Base-by-base conservation (phyloP, 2,888 invertebrate species). In the Rhingia campestris region DNA sequence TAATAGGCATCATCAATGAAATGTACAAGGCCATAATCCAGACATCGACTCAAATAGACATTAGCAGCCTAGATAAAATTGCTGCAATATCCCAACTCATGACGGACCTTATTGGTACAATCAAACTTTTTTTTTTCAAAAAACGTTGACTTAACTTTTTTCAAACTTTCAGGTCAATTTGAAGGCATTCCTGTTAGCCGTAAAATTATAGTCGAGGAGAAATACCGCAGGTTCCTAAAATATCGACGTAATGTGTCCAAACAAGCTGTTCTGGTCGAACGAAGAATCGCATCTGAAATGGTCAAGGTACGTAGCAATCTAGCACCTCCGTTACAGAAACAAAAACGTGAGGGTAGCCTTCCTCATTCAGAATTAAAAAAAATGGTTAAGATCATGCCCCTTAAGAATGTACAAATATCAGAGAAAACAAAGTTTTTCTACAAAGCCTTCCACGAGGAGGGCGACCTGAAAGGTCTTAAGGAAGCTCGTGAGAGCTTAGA, bases 261-360 rank as follows among this genome's bases (percentile, higher is more conserved):
- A 0, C 88, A 90, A 51, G 90, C 91, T 2, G 89, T 88, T 30
- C 88, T 88, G 4, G 74, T 89, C 0, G 91, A 91, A 51, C 87
- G 88, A 1, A 90, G 91, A 33, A 90, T 91, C 9, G 88, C 89
- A 0, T 87, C 82, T 33, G 90, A 90, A 75, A 89, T 91, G 88
- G 87, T 88, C 12, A 89, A 89, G 58, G 89, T 91, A 0, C 87
- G 88, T 1, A 87, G 88, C n/a, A 90, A 91, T 73, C 85, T 91
- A 2, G 87, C 88, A 51, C 90, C 90, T 3, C 89, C 90, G 0
- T 90, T 82, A 49, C 81, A 87, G 58, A 88, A 87, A 69, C 88
- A 88, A 0, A 89, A 88, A 49, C 88, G 88, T 0, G 74, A 75
- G 6, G 89, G 88, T 0, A 89, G 89, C 7, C 82, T 91, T 2